A percentile compares a stretch with the other conserved stretches of the same genome.
phyloP scores from a whole-genome alignment of 2,113 vertebrate species.

The Gallinago media region DNA sequence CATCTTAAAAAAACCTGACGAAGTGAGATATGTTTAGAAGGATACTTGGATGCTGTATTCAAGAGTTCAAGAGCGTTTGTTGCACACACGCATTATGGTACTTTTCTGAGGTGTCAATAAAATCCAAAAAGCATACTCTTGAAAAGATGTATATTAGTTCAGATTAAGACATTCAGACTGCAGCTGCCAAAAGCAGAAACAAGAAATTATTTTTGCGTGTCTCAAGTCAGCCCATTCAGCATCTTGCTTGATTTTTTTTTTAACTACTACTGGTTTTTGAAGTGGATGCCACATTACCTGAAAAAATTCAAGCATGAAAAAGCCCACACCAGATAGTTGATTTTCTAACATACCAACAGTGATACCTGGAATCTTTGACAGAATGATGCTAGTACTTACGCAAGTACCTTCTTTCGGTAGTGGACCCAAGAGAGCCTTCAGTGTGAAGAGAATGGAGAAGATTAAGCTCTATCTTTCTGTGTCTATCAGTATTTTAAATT shows the following conservation, averaged over 20 bases:
- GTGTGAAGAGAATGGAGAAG: neutral
- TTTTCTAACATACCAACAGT: neutral
- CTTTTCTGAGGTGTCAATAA: conserved; percentile 19
- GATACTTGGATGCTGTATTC: neutral
- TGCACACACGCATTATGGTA: neutral
- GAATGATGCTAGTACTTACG: neutral
- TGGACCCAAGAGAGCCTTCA: neutral
- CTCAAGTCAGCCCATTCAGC: neutral
- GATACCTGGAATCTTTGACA: neutral
- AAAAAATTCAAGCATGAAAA: neutral
- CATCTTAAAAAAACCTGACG: neutral
- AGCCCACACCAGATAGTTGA: neutral
- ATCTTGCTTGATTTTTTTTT: conserved; percentile 7
- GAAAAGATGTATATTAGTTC: neutral
- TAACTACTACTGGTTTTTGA: neutral
- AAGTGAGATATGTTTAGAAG: neutral
- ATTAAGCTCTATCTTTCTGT: neutral
- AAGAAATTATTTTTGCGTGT: conserved; percentile 15
- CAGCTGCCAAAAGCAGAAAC: conserved; percentile 28
- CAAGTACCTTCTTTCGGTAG: neutral
- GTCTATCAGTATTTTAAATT: conserved; percentile 19
- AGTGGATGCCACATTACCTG: neutral
- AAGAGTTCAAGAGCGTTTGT: neutral
- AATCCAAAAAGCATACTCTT: neutral
- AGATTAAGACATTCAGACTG: conserved; percentile 31